Percentiles rank a stretch among this genome's conserved stretches.
Evolutionary conservation across 2,113 vertebrate species (phyloP).

Genomic region (Pogonocichla stellata): DNA sequence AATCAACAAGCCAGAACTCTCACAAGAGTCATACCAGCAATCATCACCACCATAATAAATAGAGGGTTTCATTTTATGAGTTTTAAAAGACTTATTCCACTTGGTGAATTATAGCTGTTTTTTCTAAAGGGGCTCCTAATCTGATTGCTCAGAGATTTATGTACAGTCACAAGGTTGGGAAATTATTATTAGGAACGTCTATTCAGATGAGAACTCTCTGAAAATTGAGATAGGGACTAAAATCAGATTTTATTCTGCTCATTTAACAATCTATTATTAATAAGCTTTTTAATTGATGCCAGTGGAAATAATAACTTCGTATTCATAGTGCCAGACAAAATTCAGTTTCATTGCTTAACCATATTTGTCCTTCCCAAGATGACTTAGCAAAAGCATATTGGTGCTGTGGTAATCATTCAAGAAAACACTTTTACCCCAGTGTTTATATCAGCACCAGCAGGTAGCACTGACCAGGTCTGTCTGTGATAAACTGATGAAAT

Average conservation of each 20-base stretch:
- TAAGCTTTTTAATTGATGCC: background rate
- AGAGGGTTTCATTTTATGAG: background rate
- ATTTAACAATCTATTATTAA: background rate
- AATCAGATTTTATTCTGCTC: background rate
- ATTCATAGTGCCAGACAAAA: background rate
- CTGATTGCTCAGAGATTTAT: background rate
- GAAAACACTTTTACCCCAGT: background rate
- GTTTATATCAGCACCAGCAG: background rate
- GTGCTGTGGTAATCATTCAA: background rate
- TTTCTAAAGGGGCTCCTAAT: background rate
- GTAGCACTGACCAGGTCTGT: background rate
- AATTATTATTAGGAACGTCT: background rate
- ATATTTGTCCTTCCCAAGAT: background rate
- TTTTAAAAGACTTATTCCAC: background rate
- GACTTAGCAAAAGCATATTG: background rate
- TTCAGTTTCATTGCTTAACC: background rate
- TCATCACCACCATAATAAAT: background rate
- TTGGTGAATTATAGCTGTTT: background rate
- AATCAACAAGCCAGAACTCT: background rate
- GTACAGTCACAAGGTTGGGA: background rate
- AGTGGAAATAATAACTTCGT: background rate
- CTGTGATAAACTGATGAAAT: background rate
- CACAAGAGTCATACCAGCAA: background rate
- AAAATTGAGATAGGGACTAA: background rate
- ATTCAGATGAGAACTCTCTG: background rate